Percentiles rank a stretch among this genome's conserved stretches.
phyloP scores from a whole-genome alignment of 2,797 vertebrate genomes.

The Sorex maritimensis region DNA sequence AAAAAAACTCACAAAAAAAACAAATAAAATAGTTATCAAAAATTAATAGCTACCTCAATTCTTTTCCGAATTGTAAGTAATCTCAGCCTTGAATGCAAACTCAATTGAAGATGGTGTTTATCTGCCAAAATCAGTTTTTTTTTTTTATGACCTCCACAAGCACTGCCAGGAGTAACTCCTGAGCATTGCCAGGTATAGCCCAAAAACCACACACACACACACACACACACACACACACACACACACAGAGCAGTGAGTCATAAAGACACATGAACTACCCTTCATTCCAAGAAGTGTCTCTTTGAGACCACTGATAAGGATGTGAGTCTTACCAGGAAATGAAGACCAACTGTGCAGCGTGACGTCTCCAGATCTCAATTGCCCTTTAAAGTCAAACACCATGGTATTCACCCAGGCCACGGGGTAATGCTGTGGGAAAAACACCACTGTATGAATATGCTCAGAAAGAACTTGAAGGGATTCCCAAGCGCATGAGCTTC shows the following conservation, averaged over 20 bases:
- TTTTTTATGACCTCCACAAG: too few species aligned
- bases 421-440: conserved; percentile 95
- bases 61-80: too few species aligned
- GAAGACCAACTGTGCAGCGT: conserved; percentile 98
- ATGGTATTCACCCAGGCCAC: conserved; percentile 99
- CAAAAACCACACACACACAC: too few species aligned
- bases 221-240: too few species aligned
- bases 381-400: conserved; percentile 99
- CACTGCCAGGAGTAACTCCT: too few species aligned
- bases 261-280: neutral
- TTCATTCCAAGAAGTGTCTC: conserved; percentile 1
- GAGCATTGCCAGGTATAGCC: too few species aligned
- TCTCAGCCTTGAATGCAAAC: too few species aligned
- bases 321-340: conserved; percentile 95
- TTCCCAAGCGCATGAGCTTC: neutral
- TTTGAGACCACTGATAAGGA: conserved; percentile 54
- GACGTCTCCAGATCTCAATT: conserved; percentile 96
- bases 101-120: too few species aligned
- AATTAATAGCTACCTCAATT: too few species aligned
- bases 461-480: conserved; percentile 43
- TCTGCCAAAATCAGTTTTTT: too few species aligned
- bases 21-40: too few species aligned
- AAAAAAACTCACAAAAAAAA: too few species aligned
- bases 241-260: neutral
- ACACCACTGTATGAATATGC: neutral